These are phyloP conservation scores for Haliclystus octoradiatus DNA, from an alignment of 30 jellyfish, hydroid and myxozoan species.

Conservation along the genomic window DNA sequence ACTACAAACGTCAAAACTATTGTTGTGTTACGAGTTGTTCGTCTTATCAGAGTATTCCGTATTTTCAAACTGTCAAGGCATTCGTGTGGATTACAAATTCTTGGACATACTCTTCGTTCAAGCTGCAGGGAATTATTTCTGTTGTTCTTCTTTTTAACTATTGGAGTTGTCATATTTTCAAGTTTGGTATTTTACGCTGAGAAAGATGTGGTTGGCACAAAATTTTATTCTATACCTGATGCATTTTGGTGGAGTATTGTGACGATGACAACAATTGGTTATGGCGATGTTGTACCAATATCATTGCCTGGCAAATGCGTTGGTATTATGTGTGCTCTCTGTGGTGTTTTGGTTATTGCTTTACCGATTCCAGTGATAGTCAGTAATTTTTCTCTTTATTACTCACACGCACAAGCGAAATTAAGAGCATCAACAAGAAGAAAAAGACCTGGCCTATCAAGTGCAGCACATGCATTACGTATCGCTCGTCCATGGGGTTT, in stretches of 20 bases:
- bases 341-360: conserved; percentile 85
- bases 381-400: conserved; percentile 72
- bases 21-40: conserved; percentile 65
- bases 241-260: conserved; percentile 96
- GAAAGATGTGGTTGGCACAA: conserved; percentile 42
- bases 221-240: conserved; percentile 75
- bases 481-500: conserved; percentile 57
- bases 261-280: conserved; percentile 91
- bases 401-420: conserved; percentile 80
- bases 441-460: conserved; percentile 35
- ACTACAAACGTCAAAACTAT: conserved; percentile 57
- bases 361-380: conserved; percentile 84
- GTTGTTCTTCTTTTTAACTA: conserved; percentile 64
- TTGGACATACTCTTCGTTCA: conserved; percentile 82
- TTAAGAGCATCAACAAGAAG: conserved; percentile 51
- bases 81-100: conserved; percentile 74
- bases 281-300: conserved; percentile 80
- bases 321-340: conserved; percentile 82
- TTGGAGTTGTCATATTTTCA: conserved; percentile 79
- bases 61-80: conserved; percentile 78
- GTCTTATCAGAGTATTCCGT: conserved; percentile 75
- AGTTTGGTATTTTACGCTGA: conserved; percentile 79
- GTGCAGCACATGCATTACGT: conserved; percentile 63
- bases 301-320: conserved; percentile 77
- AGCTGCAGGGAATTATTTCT: conserved; percentile 80